Base-by-base conservation (phyloP, 2,113 vertebrate genomes). In the Seriola dumerili region DNA sequence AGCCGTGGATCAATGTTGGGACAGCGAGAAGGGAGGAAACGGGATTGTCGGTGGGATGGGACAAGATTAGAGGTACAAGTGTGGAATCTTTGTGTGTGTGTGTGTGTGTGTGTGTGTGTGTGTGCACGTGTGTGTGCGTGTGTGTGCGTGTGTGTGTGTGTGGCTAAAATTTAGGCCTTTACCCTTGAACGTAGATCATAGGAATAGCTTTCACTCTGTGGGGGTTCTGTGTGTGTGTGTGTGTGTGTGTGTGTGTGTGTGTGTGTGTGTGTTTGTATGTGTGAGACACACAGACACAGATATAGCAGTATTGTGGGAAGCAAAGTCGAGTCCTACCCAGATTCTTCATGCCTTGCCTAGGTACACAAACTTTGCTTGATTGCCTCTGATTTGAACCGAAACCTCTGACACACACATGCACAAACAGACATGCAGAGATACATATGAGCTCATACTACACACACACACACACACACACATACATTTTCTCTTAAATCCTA, bases 321-420 rank as follows among this genome's bases (percentile, higher is more conserved):
- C 70, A 72, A 59, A 80, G 80, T 73, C 11, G 3, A 72, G 76
- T 64, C 82, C 16, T 50, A 55, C 73, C 73, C 32, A 17, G 85
- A 81, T 71, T 81, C 70, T 82, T 90, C 89, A 92, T 85, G 87
- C 87, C 81, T 89, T 91, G 91, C 83, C 80, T 89, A 84, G 78
- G 76, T 74, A 93, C 86, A 94, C 91, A 91, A 93, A 93, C 89
- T 55, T 46, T 83, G 89, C 89, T 86, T 91, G 91, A 94, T 93
- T 91, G 87, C 81, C 85, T 91, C 81, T 92, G 46, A 85, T 55
- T 81, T 88, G 88, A 92, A 86, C 90, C 88, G 21, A 81, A 88
- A 84, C 85, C 71, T 61, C 65, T 25, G 44, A 88, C 77, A 85
- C 85, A 87, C 81, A 84, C 81, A 85, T 38, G 50, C 59, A 62